phyloP scores from a whole-genome alignment of 2,113 vertebrate species.

The Melanocharis versteri region DNA sequence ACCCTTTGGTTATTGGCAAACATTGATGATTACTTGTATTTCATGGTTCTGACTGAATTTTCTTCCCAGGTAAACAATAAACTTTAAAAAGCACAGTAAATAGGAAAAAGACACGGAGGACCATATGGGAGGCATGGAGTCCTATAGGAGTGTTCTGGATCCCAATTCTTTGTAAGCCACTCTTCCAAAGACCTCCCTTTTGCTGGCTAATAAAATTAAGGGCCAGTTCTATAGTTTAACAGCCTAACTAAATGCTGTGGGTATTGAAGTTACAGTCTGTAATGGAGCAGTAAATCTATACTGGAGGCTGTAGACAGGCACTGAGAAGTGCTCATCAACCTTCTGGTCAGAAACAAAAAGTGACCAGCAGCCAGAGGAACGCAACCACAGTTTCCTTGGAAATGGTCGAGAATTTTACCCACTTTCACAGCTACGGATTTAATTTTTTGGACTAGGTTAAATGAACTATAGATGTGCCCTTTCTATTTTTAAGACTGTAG shows the following conservation, averaged over 20 bases:
- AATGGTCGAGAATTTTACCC: background rate
- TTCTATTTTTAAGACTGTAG: background rate
- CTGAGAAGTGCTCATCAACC: background rate
- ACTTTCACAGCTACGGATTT: background rate
- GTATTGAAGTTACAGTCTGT: background rate
- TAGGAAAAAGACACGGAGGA: background rate
- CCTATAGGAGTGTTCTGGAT: background rate
- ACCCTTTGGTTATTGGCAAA: constrained; percentile 8
- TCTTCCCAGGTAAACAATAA: constrained; percentile 26
- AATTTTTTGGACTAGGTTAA: background rate
- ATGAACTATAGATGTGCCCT: background rate
- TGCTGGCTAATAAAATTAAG: background rate
- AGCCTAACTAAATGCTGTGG: background rate
- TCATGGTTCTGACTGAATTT: background rate
- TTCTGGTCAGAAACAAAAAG: background rate
- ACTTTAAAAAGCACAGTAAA: background rate
- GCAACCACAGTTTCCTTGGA: background rate
- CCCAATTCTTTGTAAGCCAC: background rate
- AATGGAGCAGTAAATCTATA: background rate
- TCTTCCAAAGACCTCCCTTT: background rate
- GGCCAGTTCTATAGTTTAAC: background rate
- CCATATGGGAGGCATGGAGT: background rate
- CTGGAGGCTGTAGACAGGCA: background rate
- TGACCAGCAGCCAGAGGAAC: background rate
- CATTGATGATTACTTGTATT: background rate